Evolutionary conservation across 2,113 vertebrate genomes (phyloP).

Genomic region (Fulica atra): DNA sequence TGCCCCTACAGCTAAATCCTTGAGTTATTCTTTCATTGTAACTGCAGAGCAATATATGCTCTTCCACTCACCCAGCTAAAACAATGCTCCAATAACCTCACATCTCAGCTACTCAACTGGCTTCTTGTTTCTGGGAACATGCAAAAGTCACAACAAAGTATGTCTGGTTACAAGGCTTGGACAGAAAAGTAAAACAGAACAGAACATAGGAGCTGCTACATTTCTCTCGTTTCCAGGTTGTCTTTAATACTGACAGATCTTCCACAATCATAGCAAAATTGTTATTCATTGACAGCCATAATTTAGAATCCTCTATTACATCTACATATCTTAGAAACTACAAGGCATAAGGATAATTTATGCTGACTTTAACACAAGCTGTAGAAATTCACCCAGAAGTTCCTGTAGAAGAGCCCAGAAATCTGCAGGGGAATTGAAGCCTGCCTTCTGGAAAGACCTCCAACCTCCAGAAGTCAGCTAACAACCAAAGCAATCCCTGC

Average conservation of each 20-base stretch:
- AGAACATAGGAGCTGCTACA: slow-evolving; percentile 40
- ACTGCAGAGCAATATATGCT: background rate
- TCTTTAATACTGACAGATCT: slow-evolving; percentile 66
- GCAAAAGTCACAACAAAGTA: slow-evolving; percentile 64
- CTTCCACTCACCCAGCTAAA: background rate
- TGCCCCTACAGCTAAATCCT: background rate
- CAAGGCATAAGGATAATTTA: slow-evolving; percentile 67
- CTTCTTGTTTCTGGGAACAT: slow-evolving; percentile 48
- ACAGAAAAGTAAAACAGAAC: slow-evolving; percentile 57
- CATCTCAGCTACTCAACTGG: slow-evolving; percentile 26
- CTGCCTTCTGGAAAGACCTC: slow-evolving; percentile 11
- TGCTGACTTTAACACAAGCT: slow-evolving; percentile 62
- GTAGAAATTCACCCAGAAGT: slow-evolving; percentile 59
- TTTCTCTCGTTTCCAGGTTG: slow-evolving; percentile 61
- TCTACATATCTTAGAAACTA: slow-evolving; percentile 46
- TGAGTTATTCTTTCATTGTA: background rate
- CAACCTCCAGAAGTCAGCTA: background rate
- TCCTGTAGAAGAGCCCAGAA: slow-evolving; percentile 46
- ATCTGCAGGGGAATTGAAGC: background rate
- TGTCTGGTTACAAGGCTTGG: slow-evolving; percentile 57
- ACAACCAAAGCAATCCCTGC: background rate
- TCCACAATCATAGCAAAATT: slow-evolving; percentile 44
- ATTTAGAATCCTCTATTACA: slow-evolving; percentile 61
- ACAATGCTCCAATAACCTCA: slow-evolving; percentile 29
- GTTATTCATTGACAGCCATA: slow-evolving; percentile 63